Base-by-base conservation (phyloP, 1,140 invertebrate genomes). In the Uloborus diversus region DNA sequence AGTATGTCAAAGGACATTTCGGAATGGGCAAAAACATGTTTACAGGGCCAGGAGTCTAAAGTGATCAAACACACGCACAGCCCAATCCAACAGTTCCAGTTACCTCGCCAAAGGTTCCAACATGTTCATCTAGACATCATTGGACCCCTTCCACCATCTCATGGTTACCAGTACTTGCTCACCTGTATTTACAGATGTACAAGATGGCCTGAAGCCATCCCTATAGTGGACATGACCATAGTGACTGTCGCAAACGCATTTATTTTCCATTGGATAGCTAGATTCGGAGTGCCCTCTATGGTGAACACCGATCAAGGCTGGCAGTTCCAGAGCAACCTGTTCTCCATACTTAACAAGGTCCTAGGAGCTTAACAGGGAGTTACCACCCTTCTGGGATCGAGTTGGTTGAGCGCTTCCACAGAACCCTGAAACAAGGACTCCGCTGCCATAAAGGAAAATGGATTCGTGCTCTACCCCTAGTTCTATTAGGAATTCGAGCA, bases 71-170 rank as follows among this genome's bases (percentile, higher is more conserved):
- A 68, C 9, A 68, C 65, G 0, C 7, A n/a, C n/a, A n/a, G n/a
- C n/a, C n/a, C n/a, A n/a, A n/a, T n/a, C n/a, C n/a, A n/a, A n/a
- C n/a, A n/a, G n/a, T n/a, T n/a, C n/a, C n/a, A n/a, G n/a, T n/a
- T n/a, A n/a, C n/a, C n/a, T n/a, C 32, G 28, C 73, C 7, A 9
- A 4, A 57, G 59, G 28, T 89, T 89, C 70, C 42, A 82, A 2
- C 86, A 88, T 68, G 81, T 89, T 0, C 86, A 90, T 81, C 80
- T 90, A 0, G 89, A 90, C 82, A 83, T 90, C 1, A 83, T 90
- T 13, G 87, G 87, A 51, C 49, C 0, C 88, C 86, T 0, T 56
- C 90, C 1, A 86, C 87, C 20, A 59, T 64, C 3, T 83, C 82
- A 85, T 14, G 86, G 84, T 25, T 85, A 79, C 57, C 47, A 30